Base-by-base conservation (phyloP, 2,888 invertebrate species). In the Drosophila borborema region DNA sequence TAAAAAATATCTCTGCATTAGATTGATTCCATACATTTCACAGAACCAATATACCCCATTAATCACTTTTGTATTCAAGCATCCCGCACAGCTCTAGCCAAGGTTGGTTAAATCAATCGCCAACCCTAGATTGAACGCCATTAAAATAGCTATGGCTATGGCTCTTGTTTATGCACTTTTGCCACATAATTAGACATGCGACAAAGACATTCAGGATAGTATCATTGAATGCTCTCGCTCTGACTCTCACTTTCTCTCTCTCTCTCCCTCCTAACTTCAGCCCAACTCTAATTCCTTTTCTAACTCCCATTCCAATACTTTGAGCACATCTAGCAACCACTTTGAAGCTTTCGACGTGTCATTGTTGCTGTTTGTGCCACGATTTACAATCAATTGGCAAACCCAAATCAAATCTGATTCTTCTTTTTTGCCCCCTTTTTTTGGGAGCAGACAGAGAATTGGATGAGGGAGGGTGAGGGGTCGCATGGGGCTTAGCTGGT, bases 151-250 rank as follows among this genome's bases (percentile, higher is more conserved):
- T n/a, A 2, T 55, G 40, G 28, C 40, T 28, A 2, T 55, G 40
- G 28, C 40, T 28, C 55, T 41, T 55, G 55, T 55, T 55, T 31
- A 18, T 75, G 73, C 78, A 73, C 83, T 41, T 83, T 86, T 90
- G 90, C 85, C 89, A 87, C 71, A 90, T 87, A 87, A 87, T 87
- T 87, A 90, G 86, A 89, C 89, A 80, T 74, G 76, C 72, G 73
- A 72, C 74, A 74, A 72, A 73, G 87, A 74, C 73, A 73, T 70
- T 67, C 71, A 71, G 71, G 41, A 76, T 64, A 53, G 46, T 46
- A 46, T 74, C 80, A 60, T 54, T 23, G 40, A 49, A 18, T 58
- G 8, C 31, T 34, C 9, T 16, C 55, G 18, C 46, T 16, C n/a
- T 18, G n/a, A 12, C 34, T 10, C 28, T 34, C 16, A 20, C 41